phyloP scores from a whole-genome alignment of 2,797 vertebrate species.

The Anniella stebbinsi region DNA sequence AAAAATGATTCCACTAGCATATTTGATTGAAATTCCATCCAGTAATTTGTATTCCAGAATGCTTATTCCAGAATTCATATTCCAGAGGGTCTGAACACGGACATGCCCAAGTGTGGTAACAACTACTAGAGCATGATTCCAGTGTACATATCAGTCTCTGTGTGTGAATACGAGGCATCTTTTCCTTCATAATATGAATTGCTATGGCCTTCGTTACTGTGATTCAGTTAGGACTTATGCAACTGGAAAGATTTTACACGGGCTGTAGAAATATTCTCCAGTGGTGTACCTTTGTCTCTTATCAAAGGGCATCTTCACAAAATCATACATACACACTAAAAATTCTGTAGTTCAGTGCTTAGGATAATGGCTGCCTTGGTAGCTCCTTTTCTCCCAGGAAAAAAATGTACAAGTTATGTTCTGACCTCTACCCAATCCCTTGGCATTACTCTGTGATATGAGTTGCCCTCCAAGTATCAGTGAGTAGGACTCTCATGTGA shows the following conservation, averaged over 20 bases:
- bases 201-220: neutral
- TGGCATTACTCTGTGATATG: conserved; percentile 30
- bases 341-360: neutral
- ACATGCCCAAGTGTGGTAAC: neutral
- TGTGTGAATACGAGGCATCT: neutral
- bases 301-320: conserved; percentile 35
- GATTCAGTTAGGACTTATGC: neutral
- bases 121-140: neutral
- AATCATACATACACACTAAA: neutral
- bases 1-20: neutral
- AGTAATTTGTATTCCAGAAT: neutral
- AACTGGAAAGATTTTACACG: conserved; percentile 31
- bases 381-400: conserved; percentile 16
- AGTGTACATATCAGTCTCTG: neutral
- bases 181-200: neutral
- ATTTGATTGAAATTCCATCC: neutral
- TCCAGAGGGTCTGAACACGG: neutral
- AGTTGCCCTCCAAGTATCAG: conserved; percentile 51
- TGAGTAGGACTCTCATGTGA: conserved; percentile 37
- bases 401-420: conserved; percentile 25
- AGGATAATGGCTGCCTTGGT: conserved; percentile 29
- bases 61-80: neutral
- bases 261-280: neutral
- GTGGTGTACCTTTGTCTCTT: conserved; percentile 47
- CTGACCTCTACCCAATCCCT: conserved; percentile 45